Percentiles rank a stretch among this genome's conserved stretches.
These are phyloP conservation scores for Nothoprocta pentlandii DNA, from an alignment of 2,113 vertebrate genomes.

Conservation along the genomic window DNA sequence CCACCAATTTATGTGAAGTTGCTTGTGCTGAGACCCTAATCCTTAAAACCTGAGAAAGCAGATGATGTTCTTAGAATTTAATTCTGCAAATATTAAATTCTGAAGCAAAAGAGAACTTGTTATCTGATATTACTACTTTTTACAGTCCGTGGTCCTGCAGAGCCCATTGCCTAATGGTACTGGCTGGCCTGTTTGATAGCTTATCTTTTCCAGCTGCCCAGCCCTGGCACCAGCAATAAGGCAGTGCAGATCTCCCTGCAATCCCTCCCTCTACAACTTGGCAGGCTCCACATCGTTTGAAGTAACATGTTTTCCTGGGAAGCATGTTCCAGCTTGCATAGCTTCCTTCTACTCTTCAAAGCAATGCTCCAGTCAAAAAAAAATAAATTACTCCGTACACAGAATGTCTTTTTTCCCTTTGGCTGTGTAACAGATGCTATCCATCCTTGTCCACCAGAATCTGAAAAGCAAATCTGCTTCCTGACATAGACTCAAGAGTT, in stretches of 20 bases:
- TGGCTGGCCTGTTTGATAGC: neutral
- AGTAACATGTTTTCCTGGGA: neutral
- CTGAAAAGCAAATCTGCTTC: constrained; percentile 43
- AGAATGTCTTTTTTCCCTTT: neutral
- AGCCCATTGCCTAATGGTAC: neutral
- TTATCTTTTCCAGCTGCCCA: neutral
- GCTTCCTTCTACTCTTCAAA: neutral
- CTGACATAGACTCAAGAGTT: neutral
- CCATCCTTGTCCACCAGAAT: constrained; percentile 14
- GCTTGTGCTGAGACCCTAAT: neutral
- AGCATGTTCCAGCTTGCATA: neutral
- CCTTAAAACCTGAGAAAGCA: neutral
- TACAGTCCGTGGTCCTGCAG: neutral
- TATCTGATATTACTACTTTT: neutral
- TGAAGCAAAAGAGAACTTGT: neutral
- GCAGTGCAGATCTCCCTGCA: neutral
- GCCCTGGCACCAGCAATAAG: accelerated
- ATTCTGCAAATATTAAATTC: neutral
- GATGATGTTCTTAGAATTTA: neutral
- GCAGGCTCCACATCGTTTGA: neutral
- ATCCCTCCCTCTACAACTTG: neutral
- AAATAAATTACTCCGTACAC: neutral
- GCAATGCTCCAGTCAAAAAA: neutral
- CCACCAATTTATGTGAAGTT: neutral
- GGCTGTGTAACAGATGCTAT: neutral